These are phyloP conservation scores for Pangasius djambal DNA, from an alignment of 2,797 vertebrate genomes.

Conservation along the genomic window DNA sequence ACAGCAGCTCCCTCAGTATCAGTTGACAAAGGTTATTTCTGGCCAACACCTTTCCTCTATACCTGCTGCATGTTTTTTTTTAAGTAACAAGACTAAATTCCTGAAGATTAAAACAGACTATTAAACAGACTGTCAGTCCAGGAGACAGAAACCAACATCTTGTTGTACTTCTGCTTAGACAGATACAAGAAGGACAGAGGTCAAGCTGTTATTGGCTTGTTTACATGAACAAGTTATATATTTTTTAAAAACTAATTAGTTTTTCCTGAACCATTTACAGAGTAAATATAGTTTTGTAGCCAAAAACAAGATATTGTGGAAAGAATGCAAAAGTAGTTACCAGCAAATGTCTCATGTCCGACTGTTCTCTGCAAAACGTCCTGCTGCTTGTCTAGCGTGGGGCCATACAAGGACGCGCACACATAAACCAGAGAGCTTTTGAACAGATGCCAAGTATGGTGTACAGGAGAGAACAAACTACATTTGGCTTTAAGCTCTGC, in stretches of 20 bases:
- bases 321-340: conserved; percentile 60
- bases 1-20: conserved; percentile 8
- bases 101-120: background rate
- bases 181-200: background rate
- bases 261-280: background rate
- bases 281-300: background rate
- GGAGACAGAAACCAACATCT: background rate
- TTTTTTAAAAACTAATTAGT: no score
- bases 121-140: background rate
- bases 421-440: conserved; percentile 48
- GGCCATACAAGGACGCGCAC: conserved; percentile 63
- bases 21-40: conserved; percentile 33
- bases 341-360: conserved; percentile 71
- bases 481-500: background rate
- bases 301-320: background rate
- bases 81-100: background rate
- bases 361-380: conserved; percentile 50
- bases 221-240: background rate
- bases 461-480: conserved; percentile 61
- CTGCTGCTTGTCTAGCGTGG: conserved; percentile 44
- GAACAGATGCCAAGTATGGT: conserved; percentile 71
- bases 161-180: background rate
- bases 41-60: background rate
- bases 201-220: conserved; percentile 23
- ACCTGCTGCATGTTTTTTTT: background rate